Evolutionary conservation across 2,113 vertebrate genomes (phyloP).

Genomic region (Neotragus pygmaeus): DNA sequence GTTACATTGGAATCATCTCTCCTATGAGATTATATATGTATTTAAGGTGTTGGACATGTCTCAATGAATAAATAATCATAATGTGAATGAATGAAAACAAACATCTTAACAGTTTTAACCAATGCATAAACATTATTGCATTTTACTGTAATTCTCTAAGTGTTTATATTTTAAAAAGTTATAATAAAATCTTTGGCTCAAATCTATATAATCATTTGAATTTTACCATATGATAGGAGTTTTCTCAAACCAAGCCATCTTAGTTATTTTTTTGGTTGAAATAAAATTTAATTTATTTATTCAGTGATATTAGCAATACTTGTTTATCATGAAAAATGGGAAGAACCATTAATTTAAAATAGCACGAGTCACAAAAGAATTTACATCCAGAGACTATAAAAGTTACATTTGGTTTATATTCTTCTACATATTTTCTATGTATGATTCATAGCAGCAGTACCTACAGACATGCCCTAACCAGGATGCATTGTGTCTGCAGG

Average conservation of each 20-base stretch:
- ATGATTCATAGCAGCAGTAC: not conserved
- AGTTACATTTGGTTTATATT: not conserved
- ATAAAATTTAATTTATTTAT: not conserved
- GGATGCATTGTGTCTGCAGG: not conserved
- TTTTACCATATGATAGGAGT: not conserved
- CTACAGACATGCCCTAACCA: not conserved
- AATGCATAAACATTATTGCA: not conserved
- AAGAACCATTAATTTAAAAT: not conserved
- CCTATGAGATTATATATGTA: not conserved
- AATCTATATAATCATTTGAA: not conserved
- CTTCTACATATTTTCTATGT: not conserved
- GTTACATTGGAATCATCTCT: not conserved
- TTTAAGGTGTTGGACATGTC: not conserved
- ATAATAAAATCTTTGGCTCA: not conserved
- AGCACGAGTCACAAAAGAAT: not conserved
- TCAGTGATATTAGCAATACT: not conserved
- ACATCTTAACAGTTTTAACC: not conserved
- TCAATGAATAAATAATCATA: not conserved
- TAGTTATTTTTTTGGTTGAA: not conserved
- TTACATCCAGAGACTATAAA: not conserved
- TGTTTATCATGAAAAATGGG: not conserved
- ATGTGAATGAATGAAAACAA: not conserved
- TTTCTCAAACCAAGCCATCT: not conserved
- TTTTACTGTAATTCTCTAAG: not conserved
- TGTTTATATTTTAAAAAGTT: not conserved